These are phyloP conservation scores for Palythoa grandis DNA, from an alignment of 92 coral and sea anemone genomes.

Conservation along the genomic window DNA sequence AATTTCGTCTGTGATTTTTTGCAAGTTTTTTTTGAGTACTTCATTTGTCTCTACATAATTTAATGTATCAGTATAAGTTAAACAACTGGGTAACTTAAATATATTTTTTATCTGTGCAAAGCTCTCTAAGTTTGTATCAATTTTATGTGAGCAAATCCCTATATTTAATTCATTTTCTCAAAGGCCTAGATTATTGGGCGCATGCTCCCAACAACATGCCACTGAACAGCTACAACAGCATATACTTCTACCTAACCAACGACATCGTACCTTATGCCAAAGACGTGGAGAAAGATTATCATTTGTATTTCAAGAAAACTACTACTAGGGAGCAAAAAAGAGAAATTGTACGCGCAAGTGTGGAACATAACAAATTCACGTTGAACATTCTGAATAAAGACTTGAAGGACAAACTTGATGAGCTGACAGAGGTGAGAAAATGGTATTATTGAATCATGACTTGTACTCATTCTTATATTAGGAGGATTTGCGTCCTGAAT, in stretches of 20 bases:
- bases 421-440: conserved; percentile 17
- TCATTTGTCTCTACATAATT: no score
- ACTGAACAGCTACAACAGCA: conserved; percentile 42
- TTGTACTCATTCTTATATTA: no score
- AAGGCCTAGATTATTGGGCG: conserved; percentile 41
- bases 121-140: no score
- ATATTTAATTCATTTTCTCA: not conserved
- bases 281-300: conserved; percentile 38
- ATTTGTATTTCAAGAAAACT: conserved; percentile 12
- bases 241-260: conserved; percentile 19
- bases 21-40: no score
- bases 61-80: no score
- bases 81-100: no score
- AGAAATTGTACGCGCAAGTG: conserved; percentile 36
- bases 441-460: not conserved
- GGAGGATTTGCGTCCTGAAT: no score
- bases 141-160: not conserved
- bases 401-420: conserved; percentile 30
- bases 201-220: conserved; percentile 46
- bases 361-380: conserved; percentile 26
- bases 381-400: conserved; percentile 19
- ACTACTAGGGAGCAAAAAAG: conserved; percentile 24
- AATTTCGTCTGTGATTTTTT: no score
- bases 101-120: no score
- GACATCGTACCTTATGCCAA: conserved; percentile 33